These are phyloP conservation scores for Patella depressa DNA, from an alignment of 2,888 invertebrate genomes.

Conservation along the genomic window DNA sequence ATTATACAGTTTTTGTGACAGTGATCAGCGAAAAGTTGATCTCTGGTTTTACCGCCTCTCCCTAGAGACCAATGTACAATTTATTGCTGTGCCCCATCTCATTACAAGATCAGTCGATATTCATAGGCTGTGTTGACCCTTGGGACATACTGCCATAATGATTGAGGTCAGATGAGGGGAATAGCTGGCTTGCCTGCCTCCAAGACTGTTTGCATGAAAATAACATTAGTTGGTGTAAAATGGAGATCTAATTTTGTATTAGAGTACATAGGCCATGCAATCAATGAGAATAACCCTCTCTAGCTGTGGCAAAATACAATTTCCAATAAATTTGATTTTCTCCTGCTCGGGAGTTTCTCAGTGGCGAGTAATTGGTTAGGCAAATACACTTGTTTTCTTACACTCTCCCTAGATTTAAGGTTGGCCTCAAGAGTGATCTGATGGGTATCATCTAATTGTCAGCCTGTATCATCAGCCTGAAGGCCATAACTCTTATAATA, in stretches of 20 bases:
- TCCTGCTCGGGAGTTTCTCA: conserved; percentile 45
- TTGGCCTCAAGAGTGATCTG: conserved; percentile 10
- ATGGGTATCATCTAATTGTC: conserved; percentile 20
- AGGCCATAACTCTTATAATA: not conserved
- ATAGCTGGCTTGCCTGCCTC: conserved; percentile 13
- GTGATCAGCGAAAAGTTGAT: conserved; percentile 8
- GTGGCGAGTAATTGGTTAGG: conserved; percentile 45
- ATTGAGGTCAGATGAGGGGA: conserved; percentile 21
- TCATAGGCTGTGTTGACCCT: conserved; percentile 26
- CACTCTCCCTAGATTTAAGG: not conserved
- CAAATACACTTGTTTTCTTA: conserved; percentile 34
- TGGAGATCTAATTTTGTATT: conserved; percentile 32
- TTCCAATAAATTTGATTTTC: conserved; percentile 52
- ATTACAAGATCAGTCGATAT: conserved; percentile 13
- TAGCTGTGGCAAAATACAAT: conserved; percentile 42
- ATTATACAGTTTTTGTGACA: not conserved
- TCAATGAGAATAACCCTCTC: conserved; percentile 29
- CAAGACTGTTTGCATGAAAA: conserved; percentile 33
- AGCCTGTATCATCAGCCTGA: not conserved
- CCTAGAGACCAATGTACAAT: conserved; percentile 11
- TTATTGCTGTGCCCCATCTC: conserved; percentile 17
- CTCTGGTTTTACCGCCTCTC: not conserved
- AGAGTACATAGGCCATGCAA: conserved; percentile 23
- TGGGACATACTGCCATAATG: conserved; percentile 17
- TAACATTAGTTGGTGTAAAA: conserved; percentile 34